phyloP scores from a whole-genome alignment of 2,888 invertebrate species.

The Cosmorhoe ocellata region DNA sequence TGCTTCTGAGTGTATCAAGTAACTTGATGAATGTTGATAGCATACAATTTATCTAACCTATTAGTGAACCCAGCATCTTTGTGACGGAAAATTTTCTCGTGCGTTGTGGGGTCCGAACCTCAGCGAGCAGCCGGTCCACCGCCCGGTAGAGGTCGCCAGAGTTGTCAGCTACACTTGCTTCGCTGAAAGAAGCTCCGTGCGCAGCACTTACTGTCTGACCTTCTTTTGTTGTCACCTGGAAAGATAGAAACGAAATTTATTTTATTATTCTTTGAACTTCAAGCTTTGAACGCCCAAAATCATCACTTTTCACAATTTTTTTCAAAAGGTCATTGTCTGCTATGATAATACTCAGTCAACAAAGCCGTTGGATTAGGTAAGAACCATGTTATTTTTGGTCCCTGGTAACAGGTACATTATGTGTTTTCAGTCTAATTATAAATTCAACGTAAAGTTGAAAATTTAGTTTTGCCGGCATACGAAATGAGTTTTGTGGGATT shows the following conservation, averaged over 20 bases:
- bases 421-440: conserved; percentile 22
- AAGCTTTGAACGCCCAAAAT: too few relatives aligned
- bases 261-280: too few relatives aligned
- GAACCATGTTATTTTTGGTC: not conserved
- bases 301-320: too few relatives aligned
- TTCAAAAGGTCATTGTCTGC: not conserved
- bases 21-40: not conserved
- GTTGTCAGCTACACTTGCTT: conserved; percentile 92
- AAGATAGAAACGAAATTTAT: conserved; percentile 30
- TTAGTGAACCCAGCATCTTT: conserved; percentile 90
- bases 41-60: conserved; percentile 70
- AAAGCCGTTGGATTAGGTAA: not conserved
- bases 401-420: conserved; percentile 12
- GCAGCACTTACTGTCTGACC: conserved; percentile 86
- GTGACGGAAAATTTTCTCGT: conserved; percentile 89
- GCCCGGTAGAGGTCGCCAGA: conserved; percentile 88
- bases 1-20: too few relatives aligned
- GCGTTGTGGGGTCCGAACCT: conserved; percentile 84
- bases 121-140: conserved; percentile 86
- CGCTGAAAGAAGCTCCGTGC: conserved; percentile 88
- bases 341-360: not conserved
- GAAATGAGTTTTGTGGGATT: conserved; percentile 3
- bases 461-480: not conserved
- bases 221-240: conserved; percentile 87
- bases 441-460: conserved; percentile 21